phyloP scores from a whole-genome alignment of 1,140 invertebrate genomes.

The Bombus consobrinus region DNA sequence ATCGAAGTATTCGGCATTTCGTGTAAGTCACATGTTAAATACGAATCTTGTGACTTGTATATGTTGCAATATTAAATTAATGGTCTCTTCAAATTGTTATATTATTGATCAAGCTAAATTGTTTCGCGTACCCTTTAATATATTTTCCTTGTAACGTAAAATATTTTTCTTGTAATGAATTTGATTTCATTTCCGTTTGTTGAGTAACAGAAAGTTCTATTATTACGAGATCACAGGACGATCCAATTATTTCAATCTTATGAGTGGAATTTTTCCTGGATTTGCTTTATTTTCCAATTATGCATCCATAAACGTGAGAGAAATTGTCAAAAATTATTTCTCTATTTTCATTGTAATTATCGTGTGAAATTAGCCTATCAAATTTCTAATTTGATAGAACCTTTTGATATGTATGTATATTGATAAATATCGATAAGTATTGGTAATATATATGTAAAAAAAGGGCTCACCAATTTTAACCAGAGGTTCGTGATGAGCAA shows the following conservation, averaged over 20 bases:
- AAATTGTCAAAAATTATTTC: neutral
- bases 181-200: neutral
- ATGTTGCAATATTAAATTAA: neutral
- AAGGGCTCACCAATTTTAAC: conserved; percentile 92
- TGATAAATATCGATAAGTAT: neutral
- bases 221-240: neutral
- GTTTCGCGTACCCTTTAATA: neutral
- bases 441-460: too few species aligned
- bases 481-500: conserved; percentile 96
- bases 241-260: neutral
- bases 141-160: neutral
- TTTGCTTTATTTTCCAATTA: neutral
- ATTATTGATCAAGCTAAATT: neutral
- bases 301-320: too few species aligned
- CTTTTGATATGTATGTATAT: neutral
- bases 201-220: neutral
- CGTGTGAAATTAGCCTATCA: neutral
- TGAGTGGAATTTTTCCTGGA: neutral
- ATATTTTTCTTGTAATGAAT: neutral
- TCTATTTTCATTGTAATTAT: neutral
- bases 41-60: neutral
- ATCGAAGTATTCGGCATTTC: neutral
- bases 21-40: neutral
- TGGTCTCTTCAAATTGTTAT: neutral
- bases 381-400: neutral